Evolutionary conservation across 2,888 invertebrate genomes (phyloP).

Genomic region (Yponomeuta malinellus): DNA sequence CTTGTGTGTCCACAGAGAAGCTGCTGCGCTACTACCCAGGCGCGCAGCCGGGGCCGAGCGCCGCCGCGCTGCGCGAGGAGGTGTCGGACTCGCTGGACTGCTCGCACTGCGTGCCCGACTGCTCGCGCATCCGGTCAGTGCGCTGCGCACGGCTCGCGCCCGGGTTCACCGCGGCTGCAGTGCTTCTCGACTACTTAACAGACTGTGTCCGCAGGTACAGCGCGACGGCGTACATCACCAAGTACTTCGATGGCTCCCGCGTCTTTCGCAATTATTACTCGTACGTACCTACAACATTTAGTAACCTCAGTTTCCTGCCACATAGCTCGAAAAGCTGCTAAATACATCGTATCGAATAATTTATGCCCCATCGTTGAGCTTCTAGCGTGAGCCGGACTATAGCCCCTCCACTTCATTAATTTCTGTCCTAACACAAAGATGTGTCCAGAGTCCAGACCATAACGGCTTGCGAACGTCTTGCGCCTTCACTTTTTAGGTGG

Average conservation of each 20-base stretch:
- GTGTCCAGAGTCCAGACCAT: no score
- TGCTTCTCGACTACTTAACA: background rate
- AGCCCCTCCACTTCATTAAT: no score
- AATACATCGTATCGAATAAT: no score
- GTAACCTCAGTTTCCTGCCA: background rate
- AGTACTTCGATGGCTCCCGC: background rate
- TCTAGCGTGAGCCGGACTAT: no score
- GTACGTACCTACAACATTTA: slow-evolving; percentile 11
- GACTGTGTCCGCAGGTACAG: slow-evolving; percentile 5
- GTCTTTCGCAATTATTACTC: slow-evolving; percentile 13
- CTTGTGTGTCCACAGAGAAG: slow-evolving; percentile 33
- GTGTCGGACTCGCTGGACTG: slow-evolving; percentile 36
- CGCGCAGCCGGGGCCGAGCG: slow-evolving; percentile 9
- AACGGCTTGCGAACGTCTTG: no score
- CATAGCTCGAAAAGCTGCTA: background rate
- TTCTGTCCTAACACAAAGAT: no score
- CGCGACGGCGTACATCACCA: slow-evolving; percentile 3
- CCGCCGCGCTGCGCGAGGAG: slow-evolving; percentile 34
- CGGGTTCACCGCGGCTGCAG: background rate
- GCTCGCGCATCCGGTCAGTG: slow-evolving; percentile 26
- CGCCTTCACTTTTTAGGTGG: no score
- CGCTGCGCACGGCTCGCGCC: background rate
- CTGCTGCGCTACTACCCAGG: slow-evolving; percentile 38
- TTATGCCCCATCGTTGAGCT: no score
- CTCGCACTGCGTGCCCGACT: slow-evolving; percentile 35